A percentile compares a stretch with the other conserved stretches of the same genome.
These are phyloP conservation scores for Regulus satrapa DNA, from an alignment of 2,113 vertebrate species.

Conservation along the genomic window DNA sequence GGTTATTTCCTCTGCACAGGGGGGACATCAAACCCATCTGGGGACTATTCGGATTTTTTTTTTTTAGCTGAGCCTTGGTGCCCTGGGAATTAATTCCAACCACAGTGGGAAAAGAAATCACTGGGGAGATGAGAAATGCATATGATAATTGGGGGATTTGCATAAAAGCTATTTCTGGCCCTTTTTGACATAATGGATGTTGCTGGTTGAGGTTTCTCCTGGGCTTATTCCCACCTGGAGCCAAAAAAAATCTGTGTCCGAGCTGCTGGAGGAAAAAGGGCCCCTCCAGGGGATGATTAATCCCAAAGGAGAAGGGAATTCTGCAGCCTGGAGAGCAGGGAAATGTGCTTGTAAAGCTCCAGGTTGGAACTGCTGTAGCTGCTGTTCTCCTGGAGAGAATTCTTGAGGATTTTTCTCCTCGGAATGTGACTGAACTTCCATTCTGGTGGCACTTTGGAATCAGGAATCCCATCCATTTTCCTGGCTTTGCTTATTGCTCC, in stretches of 20 bases:
- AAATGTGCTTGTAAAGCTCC: not conserved
- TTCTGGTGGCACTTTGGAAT: not conserved
- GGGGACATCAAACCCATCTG: not conserved
- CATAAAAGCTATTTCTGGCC: conserved; percentile 11
- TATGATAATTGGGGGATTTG: conserved; percentile 20
- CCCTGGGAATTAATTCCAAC: not conserved
- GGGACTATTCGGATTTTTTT: not conserved
- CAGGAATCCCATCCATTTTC: not conserved
- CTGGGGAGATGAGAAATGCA: not conserved
- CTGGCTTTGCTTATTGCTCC: not conserved
- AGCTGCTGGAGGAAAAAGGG: not conserved
- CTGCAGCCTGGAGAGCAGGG: not conserved
- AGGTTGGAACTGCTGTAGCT: not conserved
- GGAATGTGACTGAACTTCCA: not conserved
- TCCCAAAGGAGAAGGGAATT: not conserved
- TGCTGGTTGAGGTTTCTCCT: not conserved
- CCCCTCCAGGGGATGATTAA: not conserved
- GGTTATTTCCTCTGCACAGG: not conserved
- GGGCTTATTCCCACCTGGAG: not conserved
- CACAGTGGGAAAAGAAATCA: not conserved
- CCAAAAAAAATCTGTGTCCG: not conserved
- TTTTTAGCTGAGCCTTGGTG: not conserved
- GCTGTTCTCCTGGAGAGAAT: not conserved
- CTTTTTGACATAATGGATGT: not conserved
- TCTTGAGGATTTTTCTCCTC: not conserved